Conservation (phyloP, 2,113 vertebrate species). For the Perccottus glenii region DNA sequence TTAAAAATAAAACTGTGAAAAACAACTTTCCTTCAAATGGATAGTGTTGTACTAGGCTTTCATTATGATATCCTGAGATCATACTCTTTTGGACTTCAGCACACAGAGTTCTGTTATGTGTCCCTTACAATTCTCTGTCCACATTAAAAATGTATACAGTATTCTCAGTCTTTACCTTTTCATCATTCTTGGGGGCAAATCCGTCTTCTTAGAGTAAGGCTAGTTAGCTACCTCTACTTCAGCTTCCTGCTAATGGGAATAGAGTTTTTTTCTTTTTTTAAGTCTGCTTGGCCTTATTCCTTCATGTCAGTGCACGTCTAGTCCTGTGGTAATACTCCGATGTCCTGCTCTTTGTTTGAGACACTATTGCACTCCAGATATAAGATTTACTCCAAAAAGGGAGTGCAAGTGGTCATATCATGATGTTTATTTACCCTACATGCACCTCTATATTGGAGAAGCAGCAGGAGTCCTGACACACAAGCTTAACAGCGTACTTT, state of each 20-base stretch:
- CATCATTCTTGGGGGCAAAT: conserved; percentile 23
- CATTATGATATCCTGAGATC: conserved; percentile 17
- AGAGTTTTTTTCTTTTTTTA: conserved; percentile 16
- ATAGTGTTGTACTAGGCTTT: neutral
- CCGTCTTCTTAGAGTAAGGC: conserved; percentile 18
- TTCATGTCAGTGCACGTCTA: conserved; percentile 37
- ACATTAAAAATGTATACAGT: conserved; percentile 42
- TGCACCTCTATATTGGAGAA: neutral
- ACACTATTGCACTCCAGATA: conserved; percentile 20
- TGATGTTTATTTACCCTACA: conserved; percentile 13
- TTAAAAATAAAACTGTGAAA: neutral
- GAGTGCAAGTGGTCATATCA: neutral
- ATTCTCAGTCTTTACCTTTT: conserved; percentile 3
- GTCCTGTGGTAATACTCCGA: conserved; percentile 3
- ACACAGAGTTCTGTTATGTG: conserved; percentile 4
- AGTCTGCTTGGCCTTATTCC: conserved; percentile 38
- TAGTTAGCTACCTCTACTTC: conserved; percentile 31
- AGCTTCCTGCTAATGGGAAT: conserved; percentile 36
- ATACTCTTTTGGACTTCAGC: conserved; percentile 12
- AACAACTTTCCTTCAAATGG: neutral
- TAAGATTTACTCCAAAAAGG: neutral
- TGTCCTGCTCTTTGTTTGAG: conserved; percentile 24
- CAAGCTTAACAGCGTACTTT: neutral
- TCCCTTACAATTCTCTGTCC: neutral
- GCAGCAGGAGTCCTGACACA: neutral